Conservation (phyloP, 2,888 invertebrate species). For the Drosophila greeni region DNA sequence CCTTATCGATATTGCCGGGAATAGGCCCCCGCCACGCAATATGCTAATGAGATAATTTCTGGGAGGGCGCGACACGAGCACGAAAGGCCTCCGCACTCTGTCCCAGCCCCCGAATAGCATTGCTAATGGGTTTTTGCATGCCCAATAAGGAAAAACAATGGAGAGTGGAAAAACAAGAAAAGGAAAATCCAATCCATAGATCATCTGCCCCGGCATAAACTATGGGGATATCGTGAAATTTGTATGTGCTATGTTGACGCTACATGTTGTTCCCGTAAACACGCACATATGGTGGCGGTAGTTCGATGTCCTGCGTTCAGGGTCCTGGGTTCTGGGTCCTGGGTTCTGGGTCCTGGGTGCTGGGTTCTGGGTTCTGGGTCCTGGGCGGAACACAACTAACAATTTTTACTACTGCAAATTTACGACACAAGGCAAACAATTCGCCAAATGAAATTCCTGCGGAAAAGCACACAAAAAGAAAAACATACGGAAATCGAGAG, state of each 20-base stretch:
- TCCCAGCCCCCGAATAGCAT: conserved; percentile 3
- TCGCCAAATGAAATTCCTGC: conserved; percentile 64
- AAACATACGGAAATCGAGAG: conserved; percentile 15
- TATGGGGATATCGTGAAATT: conserved; percentile 67
- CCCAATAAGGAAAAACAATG: conserved; percentile 42
- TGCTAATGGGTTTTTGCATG: conserved; percentile 65
- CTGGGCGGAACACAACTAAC: conserved; percentile 46
- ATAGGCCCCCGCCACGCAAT: conserved; percentile 75
- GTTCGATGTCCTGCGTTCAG: conserved; percentile 46
- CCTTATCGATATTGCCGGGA: conserved; percentile 71
- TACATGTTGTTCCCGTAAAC: conserved; percentile 61
- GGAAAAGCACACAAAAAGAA: conserved; percentile 26
- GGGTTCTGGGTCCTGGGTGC: conserved; percentile 31
- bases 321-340: neutral
- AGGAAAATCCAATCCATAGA: conserved; percentile 51
- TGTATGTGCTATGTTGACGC: conserved; percentile 40
- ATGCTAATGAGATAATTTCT: conserved; percentile 69
- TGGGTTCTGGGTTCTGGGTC: neutral
- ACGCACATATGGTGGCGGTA: conserved; percentile 57
- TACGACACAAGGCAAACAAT: conserved; percentile 65
- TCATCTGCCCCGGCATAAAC: conserved; percentile 64
- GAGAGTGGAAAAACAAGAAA: conserved; percentile 18
- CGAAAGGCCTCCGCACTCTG: neutral
- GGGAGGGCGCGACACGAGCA: conserved; percentile 21
- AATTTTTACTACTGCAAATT: conserved; percentile 62